Evolutionary conservation across 2,888 invertebrate genomes (phyloP).

Genomic region (Pemphredon lugubris): DNA sequence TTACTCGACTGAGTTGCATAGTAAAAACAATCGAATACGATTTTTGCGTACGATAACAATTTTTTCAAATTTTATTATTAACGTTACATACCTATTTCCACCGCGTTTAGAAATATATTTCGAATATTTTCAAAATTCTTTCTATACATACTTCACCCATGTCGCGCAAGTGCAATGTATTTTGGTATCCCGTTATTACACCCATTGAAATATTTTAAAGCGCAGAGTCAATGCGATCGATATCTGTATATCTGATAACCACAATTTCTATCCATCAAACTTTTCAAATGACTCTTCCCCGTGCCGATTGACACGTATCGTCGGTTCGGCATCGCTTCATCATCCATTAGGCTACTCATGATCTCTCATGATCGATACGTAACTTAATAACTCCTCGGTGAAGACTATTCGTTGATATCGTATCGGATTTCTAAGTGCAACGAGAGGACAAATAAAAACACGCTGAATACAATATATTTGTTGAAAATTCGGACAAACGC

Average conservation of each 20-base stretch:
- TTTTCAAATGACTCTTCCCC: constrained; percentile 10
- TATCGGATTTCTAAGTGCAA: no score
- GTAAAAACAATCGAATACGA: neutral
- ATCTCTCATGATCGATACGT: neutral
- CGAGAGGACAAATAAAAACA: no score
- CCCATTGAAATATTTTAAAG: constrained; percentile 26
- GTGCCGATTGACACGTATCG: constrained; percentile 12
- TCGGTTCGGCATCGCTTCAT: constrained; percentile 2
- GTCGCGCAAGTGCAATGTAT: neutral
- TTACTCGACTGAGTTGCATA: neutral
- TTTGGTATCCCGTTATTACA: neutral
- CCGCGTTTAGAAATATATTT: no score
- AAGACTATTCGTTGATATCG: no score
- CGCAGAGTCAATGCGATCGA: constrained; percentile 27
- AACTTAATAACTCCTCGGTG: constrained; percentile 6
- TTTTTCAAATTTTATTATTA: no score
- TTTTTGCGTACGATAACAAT: no score
- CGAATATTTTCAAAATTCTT: no score
- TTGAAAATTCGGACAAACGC: no score
- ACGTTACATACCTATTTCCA: no score
- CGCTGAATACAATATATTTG: no score
- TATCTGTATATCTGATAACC: constrained; percentile 10
- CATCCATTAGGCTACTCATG: neutral
- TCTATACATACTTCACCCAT: no score
- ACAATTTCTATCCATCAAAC: constrained; percentile 32